phyloP scores from a whole-genome alignment of 2,113 vertebrate genomes.

The Pelecanus crispus region DNA sequence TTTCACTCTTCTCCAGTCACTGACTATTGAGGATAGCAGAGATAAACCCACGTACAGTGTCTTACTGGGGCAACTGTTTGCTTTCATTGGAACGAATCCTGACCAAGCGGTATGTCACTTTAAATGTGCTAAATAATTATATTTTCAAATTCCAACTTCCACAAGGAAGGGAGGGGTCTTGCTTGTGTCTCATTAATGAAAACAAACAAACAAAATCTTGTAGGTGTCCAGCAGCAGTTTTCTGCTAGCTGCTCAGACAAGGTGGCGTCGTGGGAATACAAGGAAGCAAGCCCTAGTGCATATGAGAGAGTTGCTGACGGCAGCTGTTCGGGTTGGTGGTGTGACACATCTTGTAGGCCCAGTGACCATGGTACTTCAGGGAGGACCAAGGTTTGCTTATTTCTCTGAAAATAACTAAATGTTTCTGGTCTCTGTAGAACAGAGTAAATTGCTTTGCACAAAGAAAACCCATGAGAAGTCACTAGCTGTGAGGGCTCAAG shows the following conservation, averaged over 20 bases:
- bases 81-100: conserved; percentile 95
- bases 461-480: rapidly evolving
- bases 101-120: conserved; percentile 86
- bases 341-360: conserved; percentile 96
- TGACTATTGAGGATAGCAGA: conserved; percentile 88
- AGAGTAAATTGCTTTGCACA: rapidly evolving
- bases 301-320: conserved; percentile 94
- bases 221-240: conserved; percentile 97
- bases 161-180: not conserved
- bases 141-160: not conserved
- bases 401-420: not conserved
- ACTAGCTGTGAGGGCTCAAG: not conserved
- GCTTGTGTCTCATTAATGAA: not conserved
- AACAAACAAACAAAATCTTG: rapidly evolving
- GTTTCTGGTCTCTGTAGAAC: not conserved
- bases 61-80: conserved; percentile 93
- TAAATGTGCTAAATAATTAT: not conserved
- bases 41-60: conserved; percentile 96
- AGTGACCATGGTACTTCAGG: conserved; percentile 96
- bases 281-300: conserved; percentile 94
- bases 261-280: conserved; percentile 92
- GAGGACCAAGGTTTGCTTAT: conserved; percentile 86
- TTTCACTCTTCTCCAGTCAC: conserved; percentile 92
- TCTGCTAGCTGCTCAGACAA: conserved; percentile 92
- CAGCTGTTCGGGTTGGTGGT: conserved; percentile 91